Base-by-base conservation (phyloP, 2,888 invertebrate genomes). In the Esperia sulphurella region DNA sequence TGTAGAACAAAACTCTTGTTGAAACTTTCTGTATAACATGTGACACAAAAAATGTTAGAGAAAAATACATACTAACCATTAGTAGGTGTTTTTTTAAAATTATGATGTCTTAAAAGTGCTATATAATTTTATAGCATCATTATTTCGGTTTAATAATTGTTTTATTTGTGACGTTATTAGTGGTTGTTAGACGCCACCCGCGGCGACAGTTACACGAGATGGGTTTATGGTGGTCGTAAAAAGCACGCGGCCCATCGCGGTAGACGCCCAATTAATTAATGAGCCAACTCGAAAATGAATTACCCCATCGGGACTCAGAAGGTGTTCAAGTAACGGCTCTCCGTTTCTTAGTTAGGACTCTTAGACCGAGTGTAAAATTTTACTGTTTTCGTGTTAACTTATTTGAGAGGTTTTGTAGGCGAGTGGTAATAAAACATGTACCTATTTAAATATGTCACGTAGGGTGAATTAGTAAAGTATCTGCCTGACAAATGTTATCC, bases 231-330 rank as follows among this genome's bases (percentile, higher is more conserved):
- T 64, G 57, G 63, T 79, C 83, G 68, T 85, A 81, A 84, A 84
- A 80, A 80, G 74, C 83, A 80, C 73, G 65, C 74, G 74, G 77
- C 69, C 72, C 75, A 64, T 72, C 71, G 68, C 58, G 64, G 75
- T 68, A 72, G 74, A 71, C 71, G 77, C 71, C 70, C 82, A 79
- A 85, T 86, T 83, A 83, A 84, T 83, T 83, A 85, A 85, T 80
- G 81, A 83, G 75, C 75, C 71, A 75, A 78, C 75, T 83, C 72
- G 63, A 74, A 79, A 81, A 80, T 77, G 72, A 82, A 82, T 82
- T 79, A 75, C 76, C 61, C 75, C 71, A 68, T 71, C 59, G 74
- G 64, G 74, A 71, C 68, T 60, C 57, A 57, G 55, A 64, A 79
- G 77, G 76, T 80, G 75, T 72, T 65, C 61, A 59, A 68, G 65